Conservation (phyloP, 2,888 invertebrate genomes). For the Helobdella robusta region DNA sequence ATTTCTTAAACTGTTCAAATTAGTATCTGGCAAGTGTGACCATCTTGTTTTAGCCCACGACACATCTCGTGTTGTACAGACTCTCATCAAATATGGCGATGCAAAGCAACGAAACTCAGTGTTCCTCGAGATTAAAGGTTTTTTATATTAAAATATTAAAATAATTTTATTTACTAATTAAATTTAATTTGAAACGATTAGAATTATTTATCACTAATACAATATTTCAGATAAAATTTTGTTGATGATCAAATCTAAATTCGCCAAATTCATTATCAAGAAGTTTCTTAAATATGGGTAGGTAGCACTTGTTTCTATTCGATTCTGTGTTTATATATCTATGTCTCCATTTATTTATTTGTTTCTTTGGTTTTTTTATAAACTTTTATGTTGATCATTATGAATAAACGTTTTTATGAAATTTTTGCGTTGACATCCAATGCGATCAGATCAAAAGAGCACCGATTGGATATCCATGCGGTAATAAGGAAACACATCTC, state of each 20-base stretch:
- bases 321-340: no score
- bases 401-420: no score
- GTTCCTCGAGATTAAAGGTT: conserved; percentile 63
- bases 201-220: background rate
- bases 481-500: conserved; percentile 8
- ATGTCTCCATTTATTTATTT: no score
- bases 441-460: conserved; percentile 16
- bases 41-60: conserved; percentile 72
- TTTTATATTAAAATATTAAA: background rate
- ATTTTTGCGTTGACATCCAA: no score
- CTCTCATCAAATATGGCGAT: conserved; percentile 64
- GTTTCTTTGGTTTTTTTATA: no score
- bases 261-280: conserved; percentile 58
- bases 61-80: conserved; percentile 77
- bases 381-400: no score
- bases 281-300: conserved; percentile 72
- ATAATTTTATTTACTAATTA: background rate
- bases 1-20: conserved; percentile 41
- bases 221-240: conserved; percentile 42
- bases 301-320: no score
- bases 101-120: conserved; percentile 61
- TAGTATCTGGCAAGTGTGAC: conserved; percentile 51
- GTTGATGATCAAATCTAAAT: conserved; percentile 52
- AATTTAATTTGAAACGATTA: background rate
- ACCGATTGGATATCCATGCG: background rate